Evolutionary conservation across 1,140 invertebrate species (phyloP).

Genomic region (Babylonia areolata): DNA sequence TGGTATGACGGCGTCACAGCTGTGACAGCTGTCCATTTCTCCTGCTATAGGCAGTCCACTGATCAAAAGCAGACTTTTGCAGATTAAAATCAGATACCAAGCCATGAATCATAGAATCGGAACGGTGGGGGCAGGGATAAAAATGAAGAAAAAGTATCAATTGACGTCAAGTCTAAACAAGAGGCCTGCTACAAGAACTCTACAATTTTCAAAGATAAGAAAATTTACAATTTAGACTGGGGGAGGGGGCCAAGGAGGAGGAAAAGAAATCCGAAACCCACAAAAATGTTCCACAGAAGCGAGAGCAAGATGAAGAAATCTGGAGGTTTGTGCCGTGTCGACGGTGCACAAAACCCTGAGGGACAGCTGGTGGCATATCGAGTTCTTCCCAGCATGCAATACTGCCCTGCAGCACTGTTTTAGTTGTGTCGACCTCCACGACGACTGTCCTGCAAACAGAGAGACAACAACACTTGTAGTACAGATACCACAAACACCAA

Average conservation of each 20-base stretch:
- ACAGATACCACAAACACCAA: too few species aligned
- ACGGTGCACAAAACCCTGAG: slow-evolving; percentile 13
- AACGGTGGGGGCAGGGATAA: not conserved
- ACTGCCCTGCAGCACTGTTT: slow-evolving; percentile 19
- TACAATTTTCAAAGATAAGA: slow-evolving; percentile 15
- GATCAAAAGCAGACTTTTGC: not conserved
- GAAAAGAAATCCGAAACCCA: slow-evolving; percentile 17
- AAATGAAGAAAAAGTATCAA: slow-evolving; percentile 12
- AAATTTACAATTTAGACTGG: slow-evolving; percentile 2
- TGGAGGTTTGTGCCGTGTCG: not conserved
- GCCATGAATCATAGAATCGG: not conserved
- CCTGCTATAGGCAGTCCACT: not conserved
- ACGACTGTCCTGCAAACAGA: slow-evolving; percentile 31
- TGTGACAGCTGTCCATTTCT: not conserved
- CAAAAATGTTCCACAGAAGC: slow-evolving; percentile 14
- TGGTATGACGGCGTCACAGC: not conserved
- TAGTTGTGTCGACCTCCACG: slow-evolving; percentile 37
- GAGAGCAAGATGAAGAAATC: not conserved
- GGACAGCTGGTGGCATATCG: slow-evolving; percentile 13
- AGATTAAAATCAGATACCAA: slow-evolving; percentile 3
- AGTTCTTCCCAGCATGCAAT: slow-evolving; percentile 36
- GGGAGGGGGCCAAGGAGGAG: not conserved
- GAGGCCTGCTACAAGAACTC: slow-evolving; percentile 19
- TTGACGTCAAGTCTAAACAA: slow-evolving; percentile 28
- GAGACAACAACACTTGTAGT: too few species aligned